Base-by-base conservation (phyloP, 2,113 vertebrate genomes). In the Orthochromis indermauri region DNA sequence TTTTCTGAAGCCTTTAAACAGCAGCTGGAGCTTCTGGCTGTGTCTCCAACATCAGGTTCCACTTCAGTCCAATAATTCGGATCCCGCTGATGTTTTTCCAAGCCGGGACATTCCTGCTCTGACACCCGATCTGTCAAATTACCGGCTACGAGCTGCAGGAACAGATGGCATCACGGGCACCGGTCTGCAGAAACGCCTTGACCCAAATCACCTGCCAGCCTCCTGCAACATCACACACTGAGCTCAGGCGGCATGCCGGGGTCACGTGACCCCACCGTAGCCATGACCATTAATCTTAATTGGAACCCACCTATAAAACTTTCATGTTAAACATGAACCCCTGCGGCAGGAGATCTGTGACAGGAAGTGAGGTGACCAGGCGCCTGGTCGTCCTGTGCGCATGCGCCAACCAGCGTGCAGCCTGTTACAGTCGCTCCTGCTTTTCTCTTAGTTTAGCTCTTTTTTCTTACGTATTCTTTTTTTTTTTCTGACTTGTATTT, bases 81-180 rank as follows among this genome's bases (percentile, higher is more conserved):
- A 51, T 78, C 16, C 45, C 2, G 1, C 45, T 51, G 40, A 73
- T 86, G 83, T 42, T 81, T 55, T 80, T 61, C 61, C 73, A 42
- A 28, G 84, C 57, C 13, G 81, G 83, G 81, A 88, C 86, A 88
- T 91, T 91, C 89, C 84, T 90, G 7, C 8, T 45, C 82, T 71
- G 31, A 90, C 85, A 86, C 82, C 49, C 49, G 78, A 88, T 55
- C 68, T 5, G 86, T 37, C 73, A 88, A 83, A 91, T 76, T 76
- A 83, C 68, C 17, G 7, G 80, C 83, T 88, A 12, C 55, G 9
- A 57, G 19, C 26, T 4, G 6, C 73, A 3, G 17, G 31, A 84
- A 81, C 82, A 87, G 89, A 84, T 81, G 85, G 73, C 63, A 8
- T n/a, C 4, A 78, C 7, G 5, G 13, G 35, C 35, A 40, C 66